Base-by-base conservation (phyloP, 2,888 invertebrate genomes). In the Alsophila aescularia region DNA sequence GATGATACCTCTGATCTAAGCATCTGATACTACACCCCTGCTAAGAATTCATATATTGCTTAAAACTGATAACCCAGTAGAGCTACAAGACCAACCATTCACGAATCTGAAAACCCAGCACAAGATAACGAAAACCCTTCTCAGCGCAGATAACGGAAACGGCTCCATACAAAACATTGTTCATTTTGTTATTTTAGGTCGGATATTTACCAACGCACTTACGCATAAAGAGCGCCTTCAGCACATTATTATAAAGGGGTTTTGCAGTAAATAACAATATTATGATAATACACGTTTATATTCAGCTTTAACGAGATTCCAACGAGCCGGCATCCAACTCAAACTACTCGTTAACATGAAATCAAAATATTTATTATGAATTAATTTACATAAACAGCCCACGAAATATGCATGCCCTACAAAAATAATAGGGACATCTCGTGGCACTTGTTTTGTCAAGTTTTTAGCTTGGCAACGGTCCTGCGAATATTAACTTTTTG, bases 301-400 rank as follows among this genome's bases (percentile, higher is more conserved):
- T 86, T 83, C 78, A 72, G 75, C 69, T 73, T 74, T 87, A 87
- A 89, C 85, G 81, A 88, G 85, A 81, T 72, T 71, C 75, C 71
- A 81, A 82, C 80, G 77, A 81, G 77, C 77, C 70, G 71, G 56
- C 77, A 77, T 78, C 69, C 75, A 70, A 76, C 77, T 79, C 75
- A 74, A 80, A 82, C 83, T 82, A 84, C 85, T 88, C 83, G 87
- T 88, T 88, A 87, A 77, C 77, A 77, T 79, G 76, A 77, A 83
- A 86, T 85, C 85, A 87, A 85, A 87, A 90, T 89, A 88, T 88
- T 85, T 87, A 85, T 84, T 87, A 85, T 86, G 87, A 86, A 88
- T 87, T 79, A 77, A 88, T 89, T 89, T 87, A 83, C 86, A 88
- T 88, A 87, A 87, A 75, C 76, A 84, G 79, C 68, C 67, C 64